Evolutionary conservation across 1,140 invertebrate species (phyloP).

Genomic region (Steinernema feltiae): DNA sequence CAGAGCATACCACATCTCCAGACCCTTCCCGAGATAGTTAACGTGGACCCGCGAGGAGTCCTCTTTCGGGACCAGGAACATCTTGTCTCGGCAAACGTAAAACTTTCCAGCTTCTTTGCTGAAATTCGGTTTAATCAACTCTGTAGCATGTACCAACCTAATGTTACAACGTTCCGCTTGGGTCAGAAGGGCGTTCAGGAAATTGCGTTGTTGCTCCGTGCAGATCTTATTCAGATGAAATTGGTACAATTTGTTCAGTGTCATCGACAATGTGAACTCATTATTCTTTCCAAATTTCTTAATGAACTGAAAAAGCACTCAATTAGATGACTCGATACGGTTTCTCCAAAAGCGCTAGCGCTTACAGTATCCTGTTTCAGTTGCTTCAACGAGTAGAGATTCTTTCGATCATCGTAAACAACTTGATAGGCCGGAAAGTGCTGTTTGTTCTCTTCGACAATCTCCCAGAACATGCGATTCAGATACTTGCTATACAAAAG

Average conservation of each 20-base stretch:
- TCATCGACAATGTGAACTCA: too few relatives aligned
- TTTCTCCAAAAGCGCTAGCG: not conserved
- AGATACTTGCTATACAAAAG: not conserved
- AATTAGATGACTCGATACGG: too few relatives aligned
- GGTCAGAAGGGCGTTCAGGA: not conserved
- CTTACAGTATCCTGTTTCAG: not conserved
- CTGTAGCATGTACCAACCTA: not conserved
- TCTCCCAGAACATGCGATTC: not conserved
- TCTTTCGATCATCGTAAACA: not conserved
- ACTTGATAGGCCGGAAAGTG: not conserved
- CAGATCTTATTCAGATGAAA: not conserved
- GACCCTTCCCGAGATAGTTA: not conserved
- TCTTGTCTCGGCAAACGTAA: not conserved
- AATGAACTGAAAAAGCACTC: too few relatives aligned
- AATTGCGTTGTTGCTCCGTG: not conserved
- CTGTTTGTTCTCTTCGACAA: not conserved
- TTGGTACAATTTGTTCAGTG: not conserved
- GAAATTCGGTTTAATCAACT: not conserved
- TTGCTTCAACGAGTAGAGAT: not conserved
- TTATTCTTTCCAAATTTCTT: too few relatives aligned
- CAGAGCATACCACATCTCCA: not conserved
- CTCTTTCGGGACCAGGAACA: not conserved
- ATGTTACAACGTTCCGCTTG: not conserved
- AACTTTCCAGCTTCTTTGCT: not conserved
- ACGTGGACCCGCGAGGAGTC: not conserved